Evolutionary conservation across 2,113 vertebrate species (phyloP).

Genomic region (Fulica atra): DNA sequence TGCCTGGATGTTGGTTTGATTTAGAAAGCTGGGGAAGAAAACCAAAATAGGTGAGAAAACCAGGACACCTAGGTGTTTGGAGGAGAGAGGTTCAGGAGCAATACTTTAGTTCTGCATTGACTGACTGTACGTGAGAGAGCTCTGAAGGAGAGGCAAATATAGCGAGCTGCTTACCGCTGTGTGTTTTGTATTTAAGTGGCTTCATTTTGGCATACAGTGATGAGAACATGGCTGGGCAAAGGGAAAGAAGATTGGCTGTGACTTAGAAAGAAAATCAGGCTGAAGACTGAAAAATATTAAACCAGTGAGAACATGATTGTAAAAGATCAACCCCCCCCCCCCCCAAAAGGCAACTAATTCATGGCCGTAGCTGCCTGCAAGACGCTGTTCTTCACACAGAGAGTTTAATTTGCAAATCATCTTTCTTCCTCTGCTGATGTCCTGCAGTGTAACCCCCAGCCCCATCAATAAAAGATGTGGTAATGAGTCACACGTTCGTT

Average conservation of each 20-base stretch:
- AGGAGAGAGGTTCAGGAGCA: not conserved
- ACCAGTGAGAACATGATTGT: not conserved
- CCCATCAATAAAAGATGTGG: constrained; percentile 62
- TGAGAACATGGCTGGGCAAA: not conserved
- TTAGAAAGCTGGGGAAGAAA: not conserved
- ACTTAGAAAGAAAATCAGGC: constrained; percentile 1
- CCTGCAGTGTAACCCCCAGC: constrained; percentile 24
- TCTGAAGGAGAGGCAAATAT: not conserved
- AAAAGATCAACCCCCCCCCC: not conserved
- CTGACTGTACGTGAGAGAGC: not conserved
- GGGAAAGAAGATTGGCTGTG: not conserved
- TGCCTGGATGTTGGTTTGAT: not conserved
- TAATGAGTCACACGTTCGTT: constrained; percentile 46
- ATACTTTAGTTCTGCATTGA: not conserved
- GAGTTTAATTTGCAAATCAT: constrained; percentile 46
- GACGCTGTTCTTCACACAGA: constrained; percentile 1
- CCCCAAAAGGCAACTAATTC: not conserved
- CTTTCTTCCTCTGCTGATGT: constrained; percentile 30
- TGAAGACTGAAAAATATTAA: not conserved
- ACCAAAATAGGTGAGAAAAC: not conserved
- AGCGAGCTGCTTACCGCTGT: not conserved
- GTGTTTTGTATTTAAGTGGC: not conserved
- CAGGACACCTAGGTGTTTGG: not conserved
- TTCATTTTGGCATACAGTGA: not conserved
- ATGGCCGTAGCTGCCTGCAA: not conserved